These are phyloP conservation scores for Phaonia tiefii DNA, from an alignment of 2,888 invertebrate genomes.

Conservation along the genomic window DNA sequence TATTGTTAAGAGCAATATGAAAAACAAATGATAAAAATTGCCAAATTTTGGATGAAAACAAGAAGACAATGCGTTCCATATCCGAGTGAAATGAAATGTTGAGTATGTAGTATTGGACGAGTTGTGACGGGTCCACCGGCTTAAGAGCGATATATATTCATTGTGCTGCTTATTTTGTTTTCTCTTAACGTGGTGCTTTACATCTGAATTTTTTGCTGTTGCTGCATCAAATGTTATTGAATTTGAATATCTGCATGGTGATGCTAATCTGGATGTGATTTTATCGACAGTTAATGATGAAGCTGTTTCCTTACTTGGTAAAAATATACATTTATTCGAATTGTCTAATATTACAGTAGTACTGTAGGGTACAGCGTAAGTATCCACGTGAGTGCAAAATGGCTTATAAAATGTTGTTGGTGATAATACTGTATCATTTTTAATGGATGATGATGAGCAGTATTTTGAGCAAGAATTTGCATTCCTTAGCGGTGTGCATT, in stretches of 20 bases:
- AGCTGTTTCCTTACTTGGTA: constrained; percentile 29
- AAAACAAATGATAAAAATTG: constrained; percentile 55
- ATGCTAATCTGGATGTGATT: constrained; percentile 21
- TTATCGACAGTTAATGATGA: constrained; percentile 35
- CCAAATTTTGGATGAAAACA: constrained; percentile 42
- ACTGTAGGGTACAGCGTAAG: constrained; percentile 28
- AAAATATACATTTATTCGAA: constrained; percentile 36
- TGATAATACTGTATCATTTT: constrained; percentile 4
- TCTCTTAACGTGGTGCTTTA: constrained; percentile 22
- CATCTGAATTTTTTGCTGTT: neutral
- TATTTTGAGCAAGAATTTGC: constrained; percentile 24
- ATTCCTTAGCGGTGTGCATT: constrained; percentile 24
- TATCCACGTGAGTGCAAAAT: constrained; percentile 37
- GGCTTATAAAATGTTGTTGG: constrained; percentile 29
- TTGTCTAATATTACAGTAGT: constrained; percentile 31
- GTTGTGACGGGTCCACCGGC: constrained; percentile 45
- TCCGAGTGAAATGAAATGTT: constrained; percentile 21
- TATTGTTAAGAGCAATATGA: constrained; percentile 62
- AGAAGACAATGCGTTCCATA: constrained; percentile 44
- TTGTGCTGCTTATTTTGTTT: neutral
- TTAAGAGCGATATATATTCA: constrained; percentile 7
- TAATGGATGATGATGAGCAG: constrained; percentile 19
- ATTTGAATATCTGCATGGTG: too few relatives aligned
- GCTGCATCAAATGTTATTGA: constrained; percentile 7
- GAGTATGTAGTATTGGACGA: constrained; percentile 35